These are phyloP conservation scores for Cheilosia vulpina DNA, from an alignment of 2,888 invertebrate genomes.

Conservation along the genomic window DNA sequence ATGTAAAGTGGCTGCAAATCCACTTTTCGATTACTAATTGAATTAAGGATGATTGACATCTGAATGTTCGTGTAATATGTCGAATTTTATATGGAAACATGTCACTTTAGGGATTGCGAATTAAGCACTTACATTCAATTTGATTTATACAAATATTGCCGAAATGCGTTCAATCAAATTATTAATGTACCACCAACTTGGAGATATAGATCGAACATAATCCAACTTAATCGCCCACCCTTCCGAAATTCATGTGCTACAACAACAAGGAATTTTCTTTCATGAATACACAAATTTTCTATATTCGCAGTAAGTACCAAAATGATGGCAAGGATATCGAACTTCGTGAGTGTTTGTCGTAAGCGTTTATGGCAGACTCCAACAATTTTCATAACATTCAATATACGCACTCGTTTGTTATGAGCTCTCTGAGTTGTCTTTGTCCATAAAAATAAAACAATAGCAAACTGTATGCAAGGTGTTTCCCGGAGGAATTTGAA, in stretches of 20 bases:
- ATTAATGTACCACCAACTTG: slow-evolving; percentile 6
- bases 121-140: neutral
- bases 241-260: neutral
- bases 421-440: too few relatives aligned
- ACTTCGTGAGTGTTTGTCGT: neutral
- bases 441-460: too few relatives aligned
- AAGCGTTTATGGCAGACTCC: neutral
- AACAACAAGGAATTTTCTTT: slow-evolving; percentile 11
- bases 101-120: neutral
- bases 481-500: too few relatives aligned
- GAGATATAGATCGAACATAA: neutral
- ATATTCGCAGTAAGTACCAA: neutral
- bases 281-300: slow-evolving; percentile 19
- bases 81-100: neutral
- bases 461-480: too few relatives aligned
- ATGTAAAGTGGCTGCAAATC: neutral
- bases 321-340: neutral
- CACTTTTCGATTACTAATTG: slow-evolving; percentile 12
- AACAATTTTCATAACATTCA: neutral
- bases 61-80: neutral
- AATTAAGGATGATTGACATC: slow-evolving; percentile 2
- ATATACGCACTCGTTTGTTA: too few relatives aligned
- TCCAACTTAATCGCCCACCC: neutral
- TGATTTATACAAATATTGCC: slow-evolving; percentile 12
- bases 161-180: slow-evolving; percentile 4